Conservation (phyloP, 1,140 invertebrate genomes). For the Solenopsis invicta region DNA sequence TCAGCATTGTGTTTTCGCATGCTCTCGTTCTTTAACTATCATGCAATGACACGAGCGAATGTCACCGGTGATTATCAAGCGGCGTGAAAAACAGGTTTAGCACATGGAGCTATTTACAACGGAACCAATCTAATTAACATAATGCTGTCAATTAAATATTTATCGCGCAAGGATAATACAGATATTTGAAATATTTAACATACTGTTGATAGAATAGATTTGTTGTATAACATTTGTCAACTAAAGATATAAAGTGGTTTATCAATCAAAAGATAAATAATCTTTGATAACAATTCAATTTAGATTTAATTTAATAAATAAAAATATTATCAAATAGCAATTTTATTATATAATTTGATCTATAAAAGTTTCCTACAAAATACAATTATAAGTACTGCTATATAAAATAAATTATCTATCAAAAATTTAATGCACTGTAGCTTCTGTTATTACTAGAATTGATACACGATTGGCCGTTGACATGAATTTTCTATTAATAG, state of each 20-base stretch:
- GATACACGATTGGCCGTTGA: background rate
- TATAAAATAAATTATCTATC: background rate
- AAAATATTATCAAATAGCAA: background rate
- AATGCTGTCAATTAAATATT: slow-evolving; percentile 10
- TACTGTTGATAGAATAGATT: background rate
- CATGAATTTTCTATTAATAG: slow-evolving; percentile 30
- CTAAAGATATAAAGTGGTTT: background rate
- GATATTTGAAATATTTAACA: slow-evolving; percentile 24
- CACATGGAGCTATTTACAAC: background rate
- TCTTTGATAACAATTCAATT: background rate
- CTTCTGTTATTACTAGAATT: background rate
- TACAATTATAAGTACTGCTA: background rate
- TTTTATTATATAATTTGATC: background rate
- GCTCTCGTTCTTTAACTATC: background rate
- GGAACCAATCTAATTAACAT: slow-evolving; percentile 28
- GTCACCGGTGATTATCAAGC: background rate
- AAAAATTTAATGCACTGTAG: background rate
- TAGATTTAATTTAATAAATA: background rate
- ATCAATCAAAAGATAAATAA: background rate
- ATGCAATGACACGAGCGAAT: slow-evolving; percentile 26
- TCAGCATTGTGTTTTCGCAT: background rate
- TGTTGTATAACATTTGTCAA: background rate
- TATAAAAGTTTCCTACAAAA: slow-evolving; percentile 12
- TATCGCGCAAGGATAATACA: background rate
- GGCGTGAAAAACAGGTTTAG: slow-evolving; percentile 11